Conservation (phyloP, 2,797 vertebrate genomes). For the Atherinosoma microstoma region DNA sequence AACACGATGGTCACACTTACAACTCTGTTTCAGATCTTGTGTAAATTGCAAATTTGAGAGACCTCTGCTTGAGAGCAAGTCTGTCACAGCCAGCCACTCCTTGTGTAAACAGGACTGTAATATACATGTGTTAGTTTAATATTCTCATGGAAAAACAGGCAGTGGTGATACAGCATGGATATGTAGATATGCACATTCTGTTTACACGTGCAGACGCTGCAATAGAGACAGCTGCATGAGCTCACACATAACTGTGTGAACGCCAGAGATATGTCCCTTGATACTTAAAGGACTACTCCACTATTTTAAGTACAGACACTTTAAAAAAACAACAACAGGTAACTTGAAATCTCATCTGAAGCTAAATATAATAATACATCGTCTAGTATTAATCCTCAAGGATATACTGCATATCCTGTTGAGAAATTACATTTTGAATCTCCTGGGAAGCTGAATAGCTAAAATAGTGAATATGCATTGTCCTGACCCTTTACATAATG, state of each 20-base stretch:
- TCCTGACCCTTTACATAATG: too few relatives aligned
- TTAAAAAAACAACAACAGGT: too few relatives aligned
- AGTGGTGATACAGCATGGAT: not conserved
- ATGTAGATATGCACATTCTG: not conserved
- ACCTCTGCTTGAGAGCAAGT: conserved; percentile 17
- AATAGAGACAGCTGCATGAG: not conserved
- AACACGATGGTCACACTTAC: conserved; percentile 41
- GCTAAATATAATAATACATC: too few relatives aligned
- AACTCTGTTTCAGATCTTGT: conserved; percentile 18
- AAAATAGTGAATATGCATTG: too few relatives aligned
- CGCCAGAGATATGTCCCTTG: not conserved
- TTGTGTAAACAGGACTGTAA: conserved; percentile 14
- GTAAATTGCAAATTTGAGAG: conserved; percentile 27
- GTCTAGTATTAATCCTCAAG: too few relatives aligned
- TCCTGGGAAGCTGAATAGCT: too few relatives aligned
- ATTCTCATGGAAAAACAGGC: not conserved
- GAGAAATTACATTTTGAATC: too few relatives aligned
- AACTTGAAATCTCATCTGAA: too few relatives aligned
- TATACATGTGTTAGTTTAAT: conserved; percentile 7
- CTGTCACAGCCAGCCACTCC: conserved; percentile 2
- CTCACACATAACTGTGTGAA: not conserved
- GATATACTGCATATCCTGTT: too few relatives aligned
- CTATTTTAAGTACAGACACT: not conserved
- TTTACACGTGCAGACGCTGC: not conserved
- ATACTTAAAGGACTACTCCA: not conserved